These are phyloP conservation scores for Microtus richardsoni DNA, from an alignment of 2,113 vertebrate genomes.

Conservation along the genomic window DNA sequence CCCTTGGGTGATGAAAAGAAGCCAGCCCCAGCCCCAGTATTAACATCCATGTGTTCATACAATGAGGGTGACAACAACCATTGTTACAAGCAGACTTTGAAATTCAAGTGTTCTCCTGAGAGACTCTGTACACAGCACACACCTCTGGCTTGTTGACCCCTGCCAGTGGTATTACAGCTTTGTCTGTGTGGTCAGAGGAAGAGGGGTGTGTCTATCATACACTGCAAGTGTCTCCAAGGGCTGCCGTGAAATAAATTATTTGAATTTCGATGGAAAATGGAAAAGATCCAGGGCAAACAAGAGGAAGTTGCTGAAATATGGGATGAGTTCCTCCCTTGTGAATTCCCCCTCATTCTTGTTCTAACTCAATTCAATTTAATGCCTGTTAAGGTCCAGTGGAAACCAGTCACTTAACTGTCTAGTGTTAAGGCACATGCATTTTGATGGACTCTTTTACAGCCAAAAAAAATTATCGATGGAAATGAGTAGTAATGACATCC, in stretches of 20 bases:
- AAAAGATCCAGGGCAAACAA: conserved; percentile 48
- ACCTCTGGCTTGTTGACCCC: conserved; percentile 3
- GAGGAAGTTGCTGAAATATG: conserved; percentile 46
- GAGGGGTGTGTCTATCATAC: background rate
- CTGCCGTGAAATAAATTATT: conserved; percentile 49
- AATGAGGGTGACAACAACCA: conserved; percentile 2
- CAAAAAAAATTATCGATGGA: conserved; percentile 2
- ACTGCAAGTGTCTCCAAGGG: conserved; percentile 1
- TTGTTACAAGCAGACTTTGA: conserved; percentile 40
- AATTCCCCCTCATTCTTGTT: background rate
- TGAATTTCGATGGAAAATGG: conserved; percentile 50
- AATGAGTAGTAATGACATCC: background rate
- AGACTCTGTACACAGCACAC: conserved; percentile 41
- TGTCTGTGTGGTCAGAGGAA: background rate
- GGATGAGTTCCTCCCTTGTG: conserved; percentile 22
- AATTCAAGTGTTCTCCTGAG: conserved; percentile 54
- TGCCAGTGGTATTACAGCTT: background rate
- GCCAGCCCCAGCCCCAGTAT: background rate
- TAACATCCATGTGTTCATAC: background rate
- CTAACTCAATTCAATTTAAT: conserved; percentile 32
- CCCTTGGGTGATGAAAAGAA: conserved; percentile 50
- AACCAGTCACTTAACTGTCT: conserved; percentile 39
- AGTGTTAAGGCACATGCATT: background rate
- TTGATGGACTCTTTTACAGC: background rate
- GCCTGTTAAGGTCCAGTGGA: background rate